Evolutionary conservation across 2,888 invertebrate species (phyloP).

Genomic region (Hemithea aestivaria): DNA sequence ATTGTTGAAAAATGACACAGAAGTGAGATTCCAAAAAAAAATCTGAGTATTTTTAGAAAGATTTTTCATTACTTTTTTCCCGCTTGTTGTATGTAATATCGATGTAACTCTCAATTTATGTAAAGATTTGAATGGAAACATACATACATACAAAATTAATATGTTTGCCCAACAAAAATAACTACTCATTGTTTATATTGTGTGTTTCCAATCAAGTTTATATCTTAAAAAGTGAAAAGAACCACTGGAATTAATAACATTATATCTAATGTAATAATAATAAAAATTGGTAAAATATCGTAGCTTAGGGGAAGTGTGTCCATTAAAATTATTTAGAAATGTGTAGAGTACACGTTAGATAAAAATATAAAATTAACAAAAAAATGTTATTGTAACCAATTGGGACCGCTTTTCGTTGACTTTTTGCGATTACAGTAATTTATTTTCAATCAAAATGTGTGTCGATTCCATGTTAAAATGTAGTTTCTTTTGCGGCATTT

Average conservation of each 20-base stretch:
- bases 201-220: slow-evolving; percentile 11
- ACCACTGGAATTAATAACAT: slow-evolving; percentile 3
- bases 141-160: not conserved
- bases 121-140: slow-evolving; percentile 12
- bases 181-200: too few relatives aligned
- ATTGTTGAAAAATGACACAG: slow-evolving; percentile 53
- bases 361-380: slow-evolving; percentile 30
- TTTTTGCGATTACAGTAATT: not conserved
- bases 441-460: slow-evolving; percentile 8
- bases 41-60: slow-evolving; percentile 54
- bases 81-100: slow-evolving; percentile 21
- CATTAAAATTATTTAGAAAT: slow-evolving; percentile 42
- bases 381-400: slow-evolving; percentile 4
- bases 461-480: slow-evolving; percentile 33
- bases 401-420: too few relatives aligned
- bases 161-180: too few relatives aligned
- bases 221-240: slow-evolving; percentile 9
- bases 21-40: slow-evolving; percentile 50
- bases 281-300: slow-evolving; percentile 36
- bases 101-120: slow-evolving; percentile 14
- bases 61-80: slow-evolving; percentile 43
- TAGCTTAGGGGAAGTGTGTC: slow-evolving; percentile 48
- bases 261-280: slow-evolving; percentile 15
- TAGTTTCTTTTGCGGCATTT: slow-evolving; percentile 56
- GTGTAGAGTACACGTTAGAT: slow-evolving; percentile 33